Evolutionary conservation across 2,797 vertebrate species (phyloP).

Genomic region (Acridotheres tristis): DNA sequence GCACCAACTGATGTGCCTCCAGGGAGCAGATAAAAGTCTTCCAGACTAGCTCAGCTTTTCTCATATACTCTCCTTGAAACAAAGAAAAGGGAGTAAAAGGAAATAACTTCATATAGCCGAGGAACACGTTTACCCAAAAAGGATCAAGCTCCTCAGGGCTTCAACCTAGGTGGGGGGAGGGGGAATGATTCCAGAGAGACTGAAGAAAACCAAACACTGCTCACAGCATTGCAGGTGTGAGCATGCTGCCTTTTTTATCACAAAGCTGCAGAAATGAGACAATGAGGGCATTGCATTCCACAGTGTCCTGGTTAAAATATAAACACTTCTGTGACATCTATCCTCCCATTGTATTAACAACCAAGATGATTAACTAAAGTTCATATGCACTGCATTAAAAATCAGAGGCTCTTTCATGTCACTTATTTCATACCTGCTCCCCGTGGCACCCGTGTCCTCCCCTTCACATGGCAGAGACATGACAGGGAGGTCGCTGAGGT

Average conservation of each 20-base stretch:
- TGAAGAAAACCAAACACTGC: neutral
- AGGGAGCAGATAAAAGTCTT: conserved; percentile 19
- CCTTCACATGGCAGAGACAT: neutral
- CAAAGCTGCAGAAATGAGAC: neutral
- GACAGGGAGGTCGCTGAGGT: neutral
- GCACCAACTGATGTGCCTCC: neutral
- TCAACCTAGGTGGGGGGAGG: neutral
- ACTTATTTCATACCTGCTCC: neutral
- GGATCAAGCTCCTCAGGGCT: neutral
- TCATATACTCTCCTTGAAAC: neutral
- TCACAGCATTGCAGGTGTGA: conserved; percentile 39
- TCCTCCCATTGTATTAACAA: neutral
- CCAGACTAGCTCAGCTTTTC: neutral
- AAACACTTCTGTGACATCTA: neutral
- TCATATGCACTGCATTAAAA: neutral
- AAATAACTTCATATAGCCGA: neutral
- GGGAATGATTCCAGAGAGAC: neutral
- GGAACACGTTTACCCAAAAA: neutral
- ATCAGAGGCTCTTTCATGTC: neutral
- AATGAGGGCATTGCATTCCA: neutral
- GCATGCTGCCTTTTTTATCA: conserved; percentile 14
- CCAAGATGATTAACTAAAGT: neutral
- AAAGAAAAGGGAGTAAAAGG: neutral
- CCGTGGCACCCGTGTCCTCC: fast-evolving
- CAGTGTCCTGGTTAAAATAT: neutral